Evolutionary conservation across 1,140 invertebrate species (phyloP), one percentile per base, ranked within the genome.

Genomic region (Atta texana): DNA sequence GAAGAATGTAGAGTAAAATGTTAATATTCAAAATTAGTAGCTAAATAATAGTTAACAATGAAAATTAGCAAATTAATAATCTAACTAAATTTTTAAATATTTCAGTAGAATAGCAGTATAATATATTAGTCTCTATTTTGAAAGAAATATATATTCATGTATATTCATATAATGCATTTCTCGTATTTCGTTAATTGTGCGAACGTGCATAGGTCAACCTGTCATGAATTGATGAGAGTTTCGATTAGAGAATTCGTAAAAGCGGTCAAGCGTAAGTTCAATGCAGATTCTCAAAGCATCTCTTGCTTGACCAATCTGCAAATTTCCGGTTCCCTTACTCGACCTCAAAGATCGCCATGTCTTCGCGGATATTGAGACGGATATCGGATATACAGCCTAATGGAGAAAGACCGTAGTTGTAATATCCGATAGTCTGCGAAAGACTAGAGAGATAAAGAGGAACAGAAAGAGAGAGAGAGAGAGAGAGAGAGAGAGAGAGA

Each of bases 251-350:
- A 61, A 6, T 74, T 14, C 24, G 39, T 44, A 74, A 63, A 75
- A 74, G 69, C 68, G 24, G 61, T n/a, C 53, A 55, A 74, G 53
- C 51, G 14, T 55, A 69, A 75, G 39, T 84, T 84, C 69, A 51
- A 61, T 61, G 80, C 80, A 28, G 28, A 75, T 61, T 4, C 55
- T 63, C 69, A 84, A 84, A 84, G 69, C 80, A 6, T 44, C n/a
- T 68, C 53, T n/a, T 80, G 61, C 51, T 61, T 86, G 51, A 21
- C 64, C 51, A 64, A 69, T 31, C 16, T 34, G 68, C 39, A 68
- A 84, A 85, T 90, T 90, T 90, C 85, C 80, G 78, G 61, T 51
- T 81, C 49, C 55, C 53, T 75, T 75, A 39, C 63, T 51, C n/a
- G 51, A 51, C n/a, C 24, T 59, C 76, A 53, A 81, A 81, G 76